A percentile compares a stretch with the other conserved stretches of the same genome.
Conservation (phyloP, 2,797 vertebrate genomes). For the Coregonus suidteri region DNA sequence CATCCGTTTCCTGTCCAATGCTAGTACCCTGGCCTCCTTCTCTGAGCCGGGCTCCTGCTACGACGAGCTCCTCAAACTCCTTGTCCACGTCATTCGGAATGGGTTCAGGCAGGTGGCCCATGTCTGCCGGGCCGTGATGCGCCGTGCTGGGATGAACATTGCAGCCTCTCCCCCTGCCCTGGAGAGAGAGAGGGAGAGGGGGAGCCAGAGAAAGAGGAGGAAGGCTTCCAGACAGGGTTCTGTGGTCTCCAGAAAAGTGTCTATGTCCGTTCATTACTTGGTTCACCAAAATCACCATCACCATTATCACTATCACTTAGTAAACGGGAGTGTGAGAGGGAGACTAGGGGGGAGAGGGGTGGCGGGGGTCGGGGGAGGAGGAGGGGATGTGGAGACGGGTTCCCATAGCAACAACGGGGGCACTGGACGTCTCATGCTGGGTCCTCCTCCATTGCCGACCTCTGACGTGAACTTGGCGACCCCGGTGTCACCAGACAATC, state of each 20-base stretch:
- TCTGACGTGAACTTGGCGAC: conserved; percentile 59
- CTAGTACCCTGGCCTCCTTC: conserved; percentile 94
- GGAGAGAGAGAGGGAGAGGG: conserved; percentile 61
- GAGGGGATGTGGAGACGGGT: conserved; percentile 77
- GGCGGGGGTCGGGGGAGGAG: conserved; percentile 59
- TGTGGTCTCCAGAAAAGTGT: conserved; percentile 20
- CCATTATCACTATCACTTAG: conserved; percentile 89
- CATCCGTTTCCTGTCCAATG: conserved; percentile 91
- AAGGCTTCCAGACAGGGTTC: conserved; percentile 64
- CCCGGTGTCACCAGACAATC: conserved; percentile 46
- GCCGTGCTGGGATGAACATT: conserved; percentile 81
- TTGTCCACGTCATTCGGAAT: conserved; percentile 89
- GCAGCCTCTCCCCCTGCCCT: conserved; percentile 59
- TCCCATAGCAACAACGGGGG: conserved; percentile 62
- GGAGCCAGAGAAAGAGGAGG: conserved; percentile 54
- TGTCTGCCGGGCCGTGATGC: conserved; percentile 72
- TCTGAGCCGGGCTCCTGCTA: conserved; percentile 97
- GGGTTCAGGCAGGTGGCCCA: conserved; percentile 84
- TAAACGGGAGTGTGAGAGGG: conserved; percentile 84
- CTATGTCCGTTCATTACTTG: conserved; percentile 84
- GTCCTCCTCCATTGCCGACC: conserved; percentile 39
- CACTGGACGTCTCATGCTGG: conserved; percentile 73
- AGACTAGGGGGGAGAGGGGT: conserved; percentile 71
- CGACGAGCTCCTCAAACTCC: conserved; percentile 92
- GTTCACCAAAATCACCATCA: conserved; percentile 91